Evolutionary conservation across 2,888 invertebrate genomes (phyloP).

Genomic region (Tetragonula carbonaria): DNA sequence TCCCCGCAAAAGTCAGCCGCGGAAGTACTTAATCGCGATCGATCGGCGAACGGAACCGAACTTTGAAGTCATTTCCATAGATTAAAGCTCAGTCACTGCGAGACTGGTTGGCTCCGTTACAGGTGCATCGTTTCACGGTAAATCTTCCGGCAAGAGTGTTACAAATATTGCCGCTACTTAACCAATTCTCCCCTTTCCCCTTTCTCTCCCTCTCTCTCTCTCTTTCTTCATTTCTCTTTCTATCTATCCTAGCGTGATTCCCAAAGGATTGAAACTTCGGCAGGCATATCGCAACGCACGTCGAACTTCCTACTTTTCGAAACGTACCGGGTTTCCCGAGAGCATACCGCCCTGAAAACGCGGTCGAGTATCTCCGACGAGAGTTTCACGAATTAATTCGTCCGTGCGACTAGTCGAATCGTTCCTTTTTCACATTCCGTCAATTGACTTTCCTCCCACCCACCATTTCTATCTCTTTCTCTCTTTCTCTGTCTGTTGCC

Average conservation of each 20-base stretch:
- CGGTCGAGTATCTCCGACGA: conserved; percentile 32
- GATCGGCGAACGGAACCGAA: conserved; percentile 38
- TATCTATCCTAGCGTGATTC: conserved; percentile 30
- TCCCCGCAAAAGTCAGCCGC: too few relatives aligned
- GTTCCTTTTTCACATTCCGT: conserved; percentile 24
- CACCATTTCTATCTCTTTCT: too few relatives aligned
- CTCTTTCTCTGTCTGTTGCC: background rate
- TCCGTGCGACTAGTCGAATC: conserved; percentile 34
- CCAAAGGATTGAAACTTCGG: conserved; percentile 60
- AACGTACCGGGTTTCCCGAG: conserved; percentile 45
- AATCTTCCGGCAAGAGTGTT: conserved; percentile 61
- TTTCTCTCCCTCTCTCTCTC: background rate
- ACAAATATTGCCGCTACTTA: conserved; percentile 67
- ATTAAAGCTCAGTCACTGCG: conserved; percentile 31
- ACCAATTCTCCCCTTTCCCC: conserved; percentile 19
- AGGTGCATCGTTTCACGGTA: conserved; percentile 57
- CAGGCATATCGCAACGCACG: conserved; percentile 52
- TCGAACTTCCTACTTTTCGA: conserved; percentile 61
- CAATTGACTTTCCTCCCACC: conserved; percentile 12
- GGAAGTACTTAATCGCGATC: conserved; percentile 33
- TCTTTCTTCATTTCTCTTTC: background rate
- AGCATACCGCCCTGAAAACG: conserved; percentile 43
- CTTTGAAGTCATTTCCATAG: conserved; percentile 41
- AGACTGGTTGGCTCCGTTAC: conserved; percentile 35
- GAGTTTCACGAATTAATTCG: conserved; percentile 63